Evolutionary conservation across 37 sponge, comb jelly and placozoan species (phyloP), one percentile per base, ranked within the genome.

Genomic region (Amphimedon queenslandica): DNA sequence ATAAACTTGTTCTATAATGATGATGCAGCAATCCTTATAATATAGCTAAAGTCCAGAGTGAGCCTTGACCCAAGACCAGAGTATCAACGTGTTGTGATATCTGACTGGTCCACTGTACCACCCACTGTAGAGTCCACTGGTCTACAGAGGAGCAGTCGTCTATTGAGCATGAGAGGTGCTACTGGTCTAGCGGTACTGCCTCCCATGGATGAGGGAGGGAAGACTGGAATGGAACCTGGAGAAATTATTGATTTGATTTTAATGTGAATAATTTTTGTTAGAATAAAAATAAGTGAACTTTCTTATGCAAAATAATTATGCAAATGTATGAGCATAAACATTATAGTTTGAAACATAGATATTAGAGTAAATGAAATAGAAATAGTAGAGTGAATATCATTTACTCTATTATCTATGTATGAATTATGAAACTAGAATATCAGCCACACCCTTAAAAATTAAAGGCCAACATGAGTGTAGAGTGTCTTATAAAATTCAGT

Each of bases 71-170:
- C 82, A 16, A 80, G 98, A 25, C 92, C 98, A 1, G 94, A 94
- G 66, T 97, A 94, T 72, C 83, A 91, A 32, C 74, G 98, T 30
- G 85, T 39, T 20, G 63, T 95, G 42, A 13, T 47, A 18, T 47
- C 13, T 8, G 10, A 47, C 24, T 91, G 89, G 88, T 24, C 18
- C 27, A 51, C 37, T 8, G 34, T 40, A 8, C 40, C 84, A 18
- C 85, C 93, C 13, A 55, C 43, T 2, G 96, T 83, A 6, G 24
- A 42, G 41, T 76, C 73, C 40, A 98, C 99, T 3, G 99, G 99
- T 0, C 70, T 82, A n/a, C 99, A 98, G 66, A 84, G 93, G 70
- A 95, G 96, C 73, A 98, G 99, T 78, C 80, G 99, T 28, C 58
- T 98, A 28, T 67, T 90, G 43, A 98, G 99, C 77, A 87, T 98